These are phyloP conservation scores for Melinaea menophilus DNA, from an alignment of 2,888 invertebrate species.

Conservation along the genomic window DNA sequence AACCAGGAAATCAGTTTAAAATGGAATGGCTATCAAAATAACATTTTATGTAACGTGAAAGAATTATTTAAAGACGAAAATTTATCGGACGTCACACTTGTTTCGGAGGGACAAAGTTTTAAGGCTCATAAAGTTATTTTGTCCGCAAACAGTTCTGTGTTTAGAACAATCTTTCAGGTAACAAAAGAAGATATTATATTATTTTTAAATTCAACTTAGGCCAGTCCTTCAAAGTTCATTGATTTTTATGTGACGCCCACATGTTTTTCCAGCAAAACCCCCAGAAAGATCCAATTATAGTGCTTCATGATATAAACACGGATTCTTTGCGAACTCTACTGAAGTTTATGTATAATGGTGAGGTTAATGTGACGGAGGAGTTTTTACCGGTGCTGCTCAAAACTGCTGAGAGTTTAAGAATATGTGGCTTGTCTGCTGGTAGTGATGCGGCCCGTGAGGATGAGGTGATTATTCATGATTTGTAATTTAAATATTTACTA, in stretches of 20 bases:
- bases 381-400: constrained; percentile 81
- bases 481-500: no score
- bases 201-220: constrained; percentile 1
- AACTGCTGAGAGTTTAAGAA: constrained; percentile 82
- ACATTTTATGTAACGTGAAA: constrained; percentile 81
- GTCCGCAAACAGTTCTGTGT: constrained; percentile 82
- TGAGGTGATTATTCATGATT: constrained; percentile 44
- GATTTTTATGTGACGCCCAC: constrained; percentile 54
- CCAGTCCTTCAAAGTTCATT: constrained; percentile 10
- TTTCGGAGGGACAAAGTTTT: constrained; percentile 81
- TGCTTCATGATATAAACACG: constrained; percentile 84
- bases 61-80: constrained; percentile 81
- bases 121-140: constrained; percentile 83
- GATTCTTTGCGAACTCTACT: constrained; percentile 81
- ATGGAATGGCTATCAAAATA: constrained; percentile 83
- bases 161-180: constrained; percentile 81
- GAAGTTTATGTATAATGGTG: constrained; percentile 85
- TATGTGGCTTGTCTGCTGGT: constrained; percentile 82
- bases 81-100: constrained; percentile 82
- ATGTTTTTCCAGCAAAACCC: constrained; percentile 81
- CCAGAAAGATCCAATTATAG: constrained; percentile 85
- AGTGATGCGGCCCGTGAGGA: constrained; percentile 65
- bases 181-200: constrained; percentile 10
- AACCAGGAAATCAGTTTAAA: constrained; percentile 82
- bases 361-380: constrained; percentile 84